phyloP scores from a whole-genome alignment of 2,888 invertebrate species.

The Invenusta paracnida region DNA sequence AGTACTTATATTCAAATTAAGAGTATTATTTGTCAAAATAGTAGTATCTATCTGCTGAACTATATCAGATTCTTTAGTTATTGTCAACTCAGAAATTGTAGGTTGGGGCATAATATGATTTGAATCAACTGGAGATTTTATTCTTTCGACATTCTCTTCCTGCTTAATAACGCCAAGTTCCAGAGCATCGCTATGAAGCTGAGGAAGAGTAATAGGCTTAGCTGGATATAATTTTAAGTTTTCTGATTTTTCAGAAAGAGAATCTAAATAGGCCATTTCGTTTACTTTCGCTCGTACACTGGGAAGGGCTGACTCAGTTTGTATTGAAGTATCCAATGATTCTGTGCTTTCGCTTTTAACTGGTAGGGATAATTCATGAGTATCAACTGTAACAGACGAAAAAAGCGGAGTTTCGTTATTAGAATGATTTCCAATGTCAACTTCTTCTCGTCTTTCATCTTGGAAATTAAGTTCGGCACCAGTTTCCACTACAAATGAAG shows the following conservation, averaged over 20 bases:
- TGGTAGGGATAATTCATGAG: neutral
- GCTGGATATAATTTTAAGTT: neutral
- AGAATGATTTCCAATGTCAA: neutral
- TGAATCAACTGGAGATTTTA: neutral
- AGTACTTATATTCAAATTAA: neutral
- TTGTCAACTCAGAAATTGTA: neutral
- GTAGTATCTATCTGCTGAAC: neutral
- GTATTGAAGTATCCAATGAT: neutral
- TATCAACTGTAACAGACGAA: neutral
- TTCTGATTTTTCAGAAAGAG: neutral
- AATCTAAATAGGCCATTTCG: neutral
- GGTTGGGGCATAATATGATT: neutral
- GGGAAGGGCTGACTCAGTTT: neutral
- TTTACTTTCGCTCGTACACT: neutral
- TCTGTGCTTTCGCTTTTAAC: neutral
- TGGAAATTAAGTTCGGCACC: neutral
- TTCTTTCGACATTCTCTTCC: neutral
- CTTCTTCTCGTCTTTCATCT: neutral
- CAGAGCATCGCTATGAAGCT: neutral
- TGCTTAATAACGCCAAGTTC: neutral
- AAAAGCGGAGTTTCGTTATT: neutral
- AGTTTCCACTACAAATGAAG: neutral
- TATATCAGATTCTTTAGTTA: neutral
- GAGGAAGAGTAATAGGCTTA: neutral
- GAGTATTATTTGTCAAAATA: neutral